Base-by-base conservation (phyloP, 2,888 invertebrate species). In the Ecliptopera silaceata region DNA sequence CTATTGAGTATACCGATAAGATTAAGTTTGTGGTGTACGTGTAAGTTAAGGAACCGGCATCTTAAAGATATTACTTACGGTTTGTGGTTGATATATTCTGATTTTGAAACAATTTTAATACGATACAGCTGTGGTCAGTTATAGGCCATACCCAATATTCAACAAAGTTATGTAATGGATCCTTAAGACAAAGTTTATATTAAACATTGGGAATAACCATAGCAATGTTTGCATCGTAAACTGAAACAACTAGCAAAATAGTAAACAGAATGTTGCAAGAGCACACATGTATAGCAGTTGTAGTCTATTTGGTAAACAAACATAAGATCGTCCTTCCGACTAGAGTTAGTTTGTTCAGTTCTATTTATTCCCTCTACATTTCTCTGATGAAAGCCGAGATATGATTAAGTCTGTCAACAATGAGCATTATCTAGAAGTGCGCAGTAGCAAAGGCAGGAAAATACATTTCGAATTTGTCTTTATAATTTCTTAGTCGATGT, bases 281-380 rank as follows among this genome's bases (percentile, higher is more conserved):
- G 73, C 63, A 71, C 80, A 84, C 73, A 83, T 84, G 84, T 75
- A 69, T 75, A 68, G 73, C 77, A 79, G 73, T 76, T 72, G 76
- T 62, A 69, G 68, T 73, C 66, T 86, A 83, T 86, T 86, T 85
- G 76, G 59, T 79, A 86, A 88, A 87, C 83, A 69, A 64, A 56
- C 39, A 62, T 55, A 53, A 52, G 49, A 49, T 48, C 41, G 55
- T 61, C 56, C 57, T 64, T 60, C 71, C 68, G 69, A 67, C 57
- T 52, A 43, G 46, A 53, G 55, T 63, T 62, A 59, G 61, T 70
- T 70, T 66, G 65, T 62, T 50, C 54, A 61, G 51, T 46, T 53
- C 52, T 73, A 65, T 74, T 71, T 74, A 62, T 66, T 66, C 71
- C 71, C 66, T 72, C 70, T 70, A 65, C 66, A 63, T 68, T 64